Evolutionary conservation across 2,113 vertebrate species (phyloP), one percentile per base, ranked within the genome.

Genomic region (Lanius ludovicianus): DNA sequence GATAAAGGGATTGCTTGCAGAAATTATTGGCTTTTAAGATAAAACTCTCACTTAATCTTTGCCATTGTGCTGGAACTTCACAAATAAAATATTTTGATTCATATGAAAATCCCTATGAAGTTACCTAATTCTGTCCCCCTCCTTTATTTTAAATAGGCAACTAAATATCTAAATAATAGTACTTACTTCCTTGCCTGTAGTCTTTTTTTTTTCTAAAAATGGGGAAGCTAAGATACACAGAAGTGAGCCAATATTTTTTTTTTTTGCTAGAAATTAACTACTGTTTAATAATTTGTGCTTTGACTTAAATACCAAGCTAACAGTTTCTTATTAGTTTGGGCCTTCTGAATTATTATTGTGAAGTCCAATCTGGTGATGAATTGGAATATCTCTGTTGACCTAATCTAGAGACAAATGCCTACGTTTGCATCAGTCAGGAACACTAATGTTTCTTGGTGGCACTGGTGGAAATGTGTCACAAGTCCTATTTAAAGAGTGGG

Each of bases 41-140:
- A 67, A 75, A 8, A 47, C 20, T 64, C 21, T 9, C 2, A 27
- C 2, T 52, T 57, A 20, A 24, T 59, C 22, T 83, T 46, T 55
- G 33, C 11, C 14, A 4, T 9, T 42, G 4, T n/a, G 31, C 31
- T 76, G 27, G n/a, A 56, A 62, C 25, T 37, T 73, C 33, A 35
- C 17, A 71, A 90, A 65, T 27, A 24, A 50, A 69, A 37, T 50
- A 46, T 41, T 55, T 78, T 6, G 16, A 59, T 56, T 64, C 4
- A 20, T 37, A 65, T 31, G 28, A 75, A 75, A 56, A 24, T 79
- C 79, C 24, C 13, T n/a, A 25, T 7, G 5, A 11, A 39, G 11
- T 31, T 33, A 37, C 19, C 7, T 52, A 41, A 53, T 70, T 83
- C 30, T 8, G 47, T 9, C 3, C 0, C 3, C 0, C 3, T 60